Evolutionary conservation across 2,888 invertebrate genomes (phyloP).

Genomic region (Pristionchus maxplancki): DNA sequence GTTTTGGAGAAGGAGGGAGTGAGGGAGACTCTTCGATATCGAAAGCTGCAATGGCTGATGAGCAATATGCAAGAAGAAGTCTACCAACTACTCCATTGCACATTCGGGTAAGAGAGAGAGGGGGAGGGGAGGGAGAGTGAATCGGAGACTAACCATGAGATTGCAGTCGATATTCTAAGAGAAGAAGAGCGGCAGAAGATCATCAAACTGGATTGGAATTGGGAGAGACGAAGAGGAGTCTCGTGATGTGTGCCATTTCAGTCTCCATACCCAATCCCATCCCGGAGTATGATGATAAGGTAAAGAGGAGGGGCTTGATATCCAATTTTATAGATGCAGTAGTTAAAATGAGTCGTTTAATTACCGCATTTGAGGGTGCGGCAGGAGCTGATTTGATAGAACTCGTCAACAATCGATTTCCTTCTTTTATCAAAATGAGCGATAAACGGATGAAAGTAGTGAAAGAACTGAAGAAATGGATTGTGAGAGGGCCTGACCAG

Average conservation of each 20-base stretch:
- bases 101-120: slow-evolving; percentile 24
- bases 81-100: slow-evolving; percentile 28
- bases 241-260: slow-evolving; percentile 10
- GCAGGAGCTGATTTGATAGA: slow-evolving; percentile 39
- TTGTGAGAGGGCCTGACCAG: background rate
- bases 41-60: background rate
- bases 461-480: slow-evolving; percentile 9
- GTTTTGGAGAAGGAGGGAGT: background rate
- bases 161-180: slow-evolving; percentile 48
- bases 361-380: background rate
- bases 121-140: background rate
- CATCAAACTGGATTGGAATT: slow-evolving; percentile 21
- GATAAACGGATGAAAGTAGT: background rate
- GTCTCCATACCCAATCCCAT: slow-evolving; percentile 33
- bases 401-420: slow-evolving; percentile 47
- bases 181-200: slow-evolving; percentile 35
- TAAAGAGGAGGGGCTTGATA: background rate
- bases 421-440: slow-evolving; percentile 1
- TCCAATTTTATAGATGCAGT: background rate
- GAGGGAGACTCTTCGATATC: background rate
- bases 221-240: slow-evolving; percentile 15
- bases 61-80: slow-evolving; percentile 34
- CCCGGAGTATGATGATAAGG: slow-evolving; percentile 38
- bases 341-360: background rate
- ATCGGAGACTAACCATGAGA: background rate